These are phyloP conservation scores for Anser cygnoides DNA, from an alignment of 2,113 vertebrate genomes.

Conservation along the genomic window DNA sequence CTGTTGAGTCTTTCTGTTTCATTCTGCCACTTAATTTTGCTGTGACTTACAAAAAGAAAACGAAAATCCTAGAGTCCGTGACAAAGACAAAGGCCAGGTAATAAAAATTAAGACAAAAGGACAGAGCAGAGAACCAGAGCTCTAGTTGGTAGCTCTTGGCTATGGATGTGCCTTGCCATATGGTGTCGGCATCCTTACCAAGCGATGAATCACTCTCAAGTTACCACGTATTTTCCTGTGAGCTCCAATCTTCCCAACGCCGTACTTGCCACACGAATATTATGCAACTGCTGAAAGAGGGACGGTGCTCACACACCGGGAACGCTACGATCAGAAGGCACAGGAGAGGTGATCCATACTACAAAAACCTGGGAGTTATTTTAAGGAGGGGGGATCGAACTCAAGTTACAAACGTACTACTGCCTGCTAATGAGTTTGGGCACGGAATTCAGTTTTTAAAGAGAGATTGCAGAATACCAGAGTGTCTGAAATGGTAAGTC, in stretches of 20 bases:
- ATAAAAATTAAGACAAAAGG: not conserved
- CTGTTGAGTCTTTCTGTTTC: not conserved
- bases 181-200: not conserved
- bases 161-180: not conserved
- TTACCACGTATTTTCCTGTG: not conserved
- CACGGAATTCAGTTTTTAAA: not conserved
- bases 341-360: fast-evolving
- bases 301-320: not conserved
- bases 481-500: not conserved
- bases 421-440: not conserved
- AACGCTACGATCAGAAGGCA: fast-evolving
- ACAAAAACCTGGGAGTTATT: not conserved
- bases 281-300: not conserved
- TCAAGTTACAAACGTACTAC: not conserved
- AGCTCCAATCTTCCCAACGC: not conserved
- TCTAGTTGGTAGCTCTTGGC: not conserved
- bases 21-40: not conserved
- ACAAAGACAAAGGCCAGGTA: not conserved
- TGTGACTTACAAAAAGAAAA: not conserved
- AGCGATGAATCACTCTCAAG: not conserved
- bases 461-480: not conserved
- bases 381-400: not conserved
- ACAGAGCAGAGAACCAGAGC: not conserved
- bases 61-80: fast-evolving
- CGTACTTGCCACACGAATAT: not conserved